Conservation (phyloP, 1,140 invertebrate genomes). For the Cryptotermes secundus region DNA sequence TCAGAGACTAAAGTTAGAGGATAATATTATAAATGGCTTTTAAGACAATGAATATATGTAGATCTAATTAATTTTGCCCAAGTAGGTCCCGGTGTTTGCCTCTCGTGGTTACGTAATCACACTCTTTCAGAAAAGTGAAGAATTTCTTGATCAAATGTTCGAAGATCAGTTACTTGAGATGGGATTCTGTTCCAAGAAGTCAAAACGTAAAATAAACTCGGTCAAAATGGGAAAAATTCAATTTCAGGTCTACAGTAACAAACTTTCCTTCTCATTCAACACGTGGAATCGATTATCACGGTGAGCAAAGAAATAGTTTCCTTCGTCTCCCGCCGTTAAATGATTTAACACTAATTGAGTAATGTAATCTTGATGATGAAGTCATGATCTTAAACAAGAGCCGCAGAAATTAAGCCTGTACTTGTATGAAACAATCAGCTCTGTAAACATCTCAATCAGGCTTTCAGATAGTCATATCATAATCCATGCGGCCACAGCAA, state of each 20-base stretch:
- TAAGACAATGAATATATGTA: too few relatives aligned
- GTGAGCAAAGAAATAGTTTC: too few relatives aligned
- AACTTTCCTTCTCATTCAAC: not conserved
- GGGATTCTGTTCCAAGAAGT: not conserved
- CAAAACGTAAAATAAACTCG: too few relatives aligned
- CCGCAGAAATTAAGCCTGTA: not conserved
- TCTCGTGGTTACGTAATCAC: too few relatives aligned
- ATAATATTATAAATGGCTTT: too few relatives aligned
- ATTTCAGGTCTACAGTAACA: not conserved
- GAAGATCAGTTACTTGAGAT: not conserved
- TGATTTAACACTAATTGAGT: slow-evolving; percentile 26
- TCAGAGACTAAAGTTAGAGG: too few relatives aligned
- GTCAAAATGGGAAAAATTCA: too few relatives aligned
- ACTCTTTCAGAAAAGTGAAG: too few relatives aligned
- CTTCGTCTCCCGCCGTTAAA: not conserved
- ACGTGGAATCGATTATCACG: not conserved
- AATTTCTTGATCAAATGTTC: too few relatives aligned
- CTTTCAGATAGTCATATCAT: not conserved
- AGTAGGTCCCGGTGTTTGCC: too few relatives aligned
- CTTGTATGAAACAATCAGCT: not conserved
- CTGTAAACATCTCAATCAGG: not conserved
- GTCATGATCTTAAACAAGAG: too few relatives aligned
- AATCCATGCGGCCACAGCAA: not conserved
- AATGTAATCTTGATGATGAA: not conserved
- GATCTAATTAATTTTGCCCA: too few relatives aligned